Evolutionary conservation across 2,888 invertebrate genomes (phyloP), one percentile per base, ranked within the genome.

Genomic region (Ichneumoninae sp.): DNA sequence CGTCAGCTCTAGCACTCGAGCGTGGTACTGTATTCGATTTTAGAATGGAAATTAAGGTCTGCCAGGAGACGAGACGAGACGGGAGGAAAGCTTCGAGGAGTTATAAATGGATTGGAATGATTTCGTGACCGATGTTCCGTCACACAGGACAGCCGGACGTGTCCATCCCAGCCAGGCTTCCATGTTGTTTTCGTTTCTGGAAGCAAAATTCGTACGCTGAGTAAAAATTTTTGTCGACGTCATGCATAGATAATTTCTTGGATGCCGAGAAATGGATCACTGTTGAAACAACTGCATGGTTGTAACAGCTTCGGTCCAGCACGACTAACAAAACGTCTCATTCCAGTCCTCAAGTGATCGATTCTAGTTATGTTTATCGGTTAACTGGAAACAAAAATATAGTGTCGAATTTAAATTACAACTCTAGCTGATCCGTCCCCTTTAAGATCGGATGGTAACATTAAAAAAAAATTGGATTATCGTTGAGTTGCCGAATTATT

Each of bases 1-100:
- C 76, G 65, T 66, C 50, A 68, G 57, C 57, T 57, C 13, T 57
- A 57, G 57, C 57, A 57, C 22, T 57, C 57, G 57, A 26, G 57
- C 26, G 57, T 4, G 57, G 26, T 26, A 57, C 22, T 57, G 26
- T 60, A 77, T 80, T 79, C 82, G 76, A 82, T 83, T 86, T 85
- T 86, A 82, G 83, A 85, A 83, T 81, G 77, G 77, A 86, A 80
- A 85, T 84, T 82, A 82, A 80, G 82, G 80, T 70, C 82, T 80
- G 50, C 44, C 44, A 7, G 57, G 60, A 69, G 66, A 72, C 60
- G 82, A 70, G 80, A 80, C 22, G 83, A 70, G 80, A 80, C 22
- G 83, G 44, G 74, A 72, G 57, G 74, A 78, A 83, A 30, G 66
- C 33, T 44, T 22, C 78, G 47, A 22, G 36, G 71, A 75, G 77